These are phyloP conservation scores for Lethrus apterus DNA, from an alignment of 1,140 invertebrate species.

Conservation along the genomic window DNA sequence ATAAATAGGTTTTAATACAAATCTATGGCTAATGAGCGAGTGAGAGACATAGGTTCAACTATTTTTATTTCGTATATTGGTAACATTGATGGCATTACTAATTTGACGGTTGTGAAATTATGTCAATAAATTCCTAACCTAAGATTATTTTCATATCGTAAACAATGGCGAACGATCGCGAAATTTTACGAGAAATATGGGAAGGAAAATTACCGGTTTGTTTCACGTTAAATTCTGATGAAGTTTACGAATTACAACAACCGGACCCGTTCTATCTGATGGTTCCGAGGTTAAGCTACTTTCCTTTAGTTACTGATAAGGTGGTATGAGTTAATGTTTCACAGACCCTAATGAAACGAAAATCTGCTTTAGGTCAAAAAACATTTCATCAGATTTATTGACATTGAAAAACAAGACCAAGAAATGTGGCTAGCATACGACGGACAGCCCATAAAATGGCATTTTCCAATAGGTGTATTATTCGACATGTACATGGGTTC, in stretches of 20 bases:
- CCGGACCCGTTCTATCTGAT: constrained; percentile 92
- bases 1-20: too few species aligned
- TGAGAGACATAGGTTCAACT: too few species aligned
- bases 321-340: constrained; percentile 41
- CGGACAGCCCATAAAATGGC: constrained; percentile 88
- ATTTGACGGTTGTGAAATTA: too few species aligned
- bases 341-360: too few species aligned
- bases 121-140: too few species aligned
- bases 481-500: constrained; percentile 70
- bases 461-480: constrained; percentile 92
- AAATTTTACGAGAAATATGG: constrained; percentile 91
- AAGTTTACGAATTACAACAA: constrained; percentile 77
- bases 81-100: too few species aligned
- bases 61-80: too few species aligned
- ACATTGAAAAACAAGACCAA: constrained; percentile 70
- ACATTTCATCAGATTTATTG: constrained; percentile 79
- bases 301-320: constrained; percentile 94
- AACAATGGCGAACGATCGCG: constrained; percentile 82
- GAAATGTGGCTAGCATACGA: constrained; percentile 96
- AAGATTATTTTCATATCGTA: background rate
- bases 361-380: constrained; percentile 66
- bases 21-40: too few species aligned
- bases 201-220: constrained; percentile 88
- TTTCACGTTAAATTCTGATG: constrained; percentile 80
- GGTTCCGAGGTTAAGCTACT: constrained; percentile 91